A percentile compares a stretch with the other conserved stretches of the same genome.
These are phyloP conservation scores for Lithobates pipiens DNA, from an alignment of 2,797 vertebrate genomes.

Conservation along the genomic window DNA sequence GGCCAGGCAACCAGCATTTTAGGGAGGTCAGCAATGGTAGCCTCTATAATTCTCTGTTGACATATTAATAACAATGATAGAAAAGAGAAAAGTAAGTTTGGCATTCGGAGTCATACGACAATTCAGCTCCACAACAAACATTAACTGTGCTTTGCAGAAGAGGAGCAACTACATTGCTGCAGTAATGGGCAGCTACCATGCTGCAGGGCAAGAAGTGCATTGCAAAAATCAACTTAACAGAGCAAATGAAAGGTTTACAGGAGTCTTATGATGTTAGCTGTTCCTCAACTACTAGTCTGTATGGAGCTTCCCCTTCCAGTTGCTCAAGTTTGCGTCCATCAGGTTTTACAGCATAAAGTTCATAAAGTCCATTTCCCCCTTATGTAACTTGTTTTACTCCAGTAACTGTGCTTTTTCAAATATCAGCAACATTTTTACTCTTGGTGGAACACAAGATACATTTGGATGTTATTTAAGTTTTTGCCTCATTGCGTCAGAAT, in stretches of 20 bases:
- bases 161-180: neutral
- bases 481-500: neutral
- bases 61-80: neutral
- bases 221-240: neutral
- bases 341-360: too few species aligned
- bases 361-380: too few species aligned
- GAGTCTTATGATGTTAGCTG: neutral
- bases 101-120: neutral
- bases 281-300: neutral
- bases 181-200: neutral
- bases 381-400: neutral
- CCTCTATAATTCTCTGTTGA: too few species aligned
- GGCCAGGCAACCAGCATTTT: too few species aligned
- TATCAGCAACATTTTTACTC: neutral
- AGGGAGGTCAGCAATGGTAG: too few species aligned
- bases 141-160: neutral
- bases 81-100: neutral
- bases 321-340: neutral
- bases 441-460: neutral
- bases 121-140: neutral
- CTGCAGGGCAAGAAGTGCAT: neutral
- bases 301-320: neutral
- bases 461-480: neutral
- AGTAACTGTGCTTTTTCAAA: slow-evolving; percentile 29
- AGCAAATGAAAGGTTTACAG: neutral